These are phyloP conservation scores for Trichacis sp. DNA, from an alignment of 2,888 invertebrate species.

Conservation along the genomic window DNA sequence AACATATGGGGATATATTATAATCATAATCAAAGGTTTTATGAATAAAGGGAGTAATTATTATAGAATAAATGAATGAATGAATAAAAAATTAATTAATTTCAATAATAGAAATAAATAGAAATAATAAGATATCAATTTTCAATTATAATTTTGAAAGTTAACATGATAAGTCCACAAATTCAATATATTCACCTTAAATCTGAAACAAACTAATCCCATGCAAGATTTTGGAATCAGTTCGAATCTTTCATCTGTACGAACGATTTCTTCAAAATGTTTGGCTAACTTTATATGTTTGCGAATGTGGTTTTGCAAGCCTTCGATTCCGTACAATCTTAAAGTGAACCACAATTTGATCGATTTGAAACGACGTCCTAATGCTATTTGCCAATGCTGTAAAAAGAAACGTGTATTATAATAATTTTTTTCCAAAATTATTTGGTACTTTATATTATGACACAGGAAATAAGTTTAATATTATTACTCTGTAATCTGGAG, in stretches of 20 bases:
- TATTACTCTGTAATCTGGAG: conserved; percentile 74
- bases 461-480: too few species aligned
- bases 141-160: too few species aligned
- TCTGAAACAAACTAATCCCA: conserved; percentile 93
- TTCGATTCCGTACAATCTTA: conserved; percentile 84
- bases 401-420: conserved; percentile 62
- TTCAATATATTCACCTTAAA: conserved; percentile 72
- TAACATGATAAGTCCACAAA: neutral
- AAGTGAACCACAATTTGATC: conserved; percentile 93
- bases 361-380: conserved; percentile 89
- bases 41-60: too few species aligned
- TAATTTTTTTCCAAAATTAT: too few species aligned
- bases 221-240: conserved; percentile 77
- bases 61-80: too few species aligned
- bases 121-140: too few species aligned
- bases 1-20: too few species aligned
- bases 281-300: conserved; percentile 81
- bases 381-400: conserved; percentile 88
- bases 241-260: conserved; percentile 82
- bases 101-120: too few species aligned
- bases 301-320: conserved; percentile 84
- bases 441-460: too few species aligned
- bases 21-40: too few species aligned
- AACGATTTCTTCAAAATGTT: conserved; percentile 80
- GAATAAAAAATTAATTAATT: too few species aligned